A percentile compares a stretch with the other conserved stretches of the same genome.
phyloP scores from a whole-genome alignment of 1,140 invertebrate species.

The Pseudoatta argentina region DNA sequence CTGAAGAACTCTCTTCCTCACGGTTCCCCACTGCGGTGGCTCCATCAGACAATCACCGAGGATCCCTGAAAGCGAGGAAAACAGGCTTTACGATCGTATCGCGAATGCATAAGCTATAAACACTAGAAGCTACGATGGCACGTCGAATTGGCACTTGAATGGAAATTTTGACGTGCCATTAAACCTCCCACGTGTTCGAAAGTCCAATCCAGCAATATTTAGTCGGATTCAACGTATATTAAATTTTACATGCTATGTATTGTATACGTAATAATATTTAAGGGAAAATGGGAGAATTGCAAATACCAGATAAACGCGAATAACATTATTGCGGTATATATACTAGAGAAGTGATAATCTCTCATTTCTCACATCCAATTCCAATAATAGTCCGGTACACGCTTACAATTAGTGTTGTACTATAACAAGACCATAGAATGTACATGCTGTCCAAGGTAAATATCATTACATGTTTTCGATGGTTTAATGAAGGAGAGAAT shows the following conservation, averaged over 20 bases:
- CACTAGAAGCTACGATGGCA: not conserved
- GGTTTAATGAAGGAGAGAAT: too few species aligned
- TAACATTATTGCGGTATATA: too few species aligned
- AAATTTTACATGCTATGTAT: not conserved
- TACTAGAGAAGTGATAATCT: too few species aligned
- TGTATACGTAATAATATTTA: not conserved
- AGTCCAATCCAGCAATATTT: not conserved
- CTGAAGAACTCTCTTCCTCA: constrained; percentile 77
- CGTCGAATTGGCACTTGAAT: not conserved
- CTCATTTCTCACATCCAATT: too few species aligned
- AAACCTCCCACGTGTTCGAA: not conserved
- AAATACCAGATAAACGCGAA: too few species aligned
- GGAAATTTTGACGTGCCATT: not conserved
- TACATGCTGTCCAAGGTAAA: too few species aligned
- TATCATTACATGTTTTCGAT: too few species aligned
- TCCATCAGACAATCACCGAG: constrained; percentile 77
- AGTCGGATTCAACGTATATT: not conserved
- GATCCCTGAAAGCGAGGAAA: constrained; percentile 73
- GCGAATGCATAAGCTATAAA: not conserved
- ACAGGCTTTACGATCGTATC: not conserved
- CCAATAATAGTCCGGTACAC: too few species aligned
- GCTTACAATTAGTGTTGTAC: too few species aligned
- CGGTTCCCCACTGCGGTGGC: constrained; percentile 78
- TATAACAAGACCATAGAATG: too few species aligned
- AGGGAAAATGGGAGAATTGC: too few species aligned